Base-by-base conservation (phyloP, 2,797 vertebrate species). In the Catostomus latipinnis region DNA sequence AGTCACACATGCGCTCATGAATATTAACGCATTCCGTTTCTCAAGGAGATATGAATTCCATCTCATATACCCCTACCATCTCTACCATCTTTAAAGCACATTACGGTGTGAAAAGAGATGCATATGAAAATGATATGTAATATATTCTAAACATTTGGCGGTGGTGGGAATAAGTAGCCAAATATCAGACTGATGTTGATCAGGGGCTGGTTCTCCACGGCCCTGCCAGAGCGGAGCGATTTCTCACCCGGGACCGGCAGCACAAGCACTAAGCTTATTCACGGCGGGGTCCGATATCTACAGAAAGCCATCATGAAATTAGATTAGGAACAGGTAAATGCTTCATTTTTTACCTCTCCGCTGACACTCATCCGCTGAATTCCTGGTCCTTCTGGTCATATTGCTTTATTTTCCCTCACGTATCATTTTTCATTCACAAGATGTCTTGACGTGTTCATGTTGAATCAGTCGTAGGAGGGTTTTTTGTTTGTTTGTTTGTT, bases 291-390 rank as follows among this genome's bases (percentile, higher is more conserved):
- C 91, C 95, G 96, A 91, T 99, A 97, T 92, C 96, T 97, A 91
- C 97, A 98, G 95, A 98, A 96, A 96, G 98, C 97, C 94, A 95
- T 98, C 95, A 96, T 94, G 95, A 96, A 95, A 93, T 90, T 96
- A 93, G 96, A 99, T 96, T 94, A 97, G 53, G 96, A 99, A 94
- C 97, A 99, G 98, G 98, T 98, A 97, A 96, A 95, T 96, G 95
- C 95, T 95, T 95, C 94, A 96, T 95, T 94, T 95, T 95, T 94
- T 93, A 86, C 93, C 93, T 91, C 77, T 84, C 88, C 90, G 91
- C 90, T 95, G 93, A 95, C 94, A 95, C 93, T 94, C 93, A 94
- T 94, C 92, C 81, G 88, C 87, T 89, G 91, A 95, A 94, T 94
- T 94, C 92, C 93, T 94, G 92, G 92, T 95, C 93, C 91, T 91